Evolutionary conservation across 2,888 invertebrate species (phyloP).

Genomic region (Hypena proboscidalis): DNA sequence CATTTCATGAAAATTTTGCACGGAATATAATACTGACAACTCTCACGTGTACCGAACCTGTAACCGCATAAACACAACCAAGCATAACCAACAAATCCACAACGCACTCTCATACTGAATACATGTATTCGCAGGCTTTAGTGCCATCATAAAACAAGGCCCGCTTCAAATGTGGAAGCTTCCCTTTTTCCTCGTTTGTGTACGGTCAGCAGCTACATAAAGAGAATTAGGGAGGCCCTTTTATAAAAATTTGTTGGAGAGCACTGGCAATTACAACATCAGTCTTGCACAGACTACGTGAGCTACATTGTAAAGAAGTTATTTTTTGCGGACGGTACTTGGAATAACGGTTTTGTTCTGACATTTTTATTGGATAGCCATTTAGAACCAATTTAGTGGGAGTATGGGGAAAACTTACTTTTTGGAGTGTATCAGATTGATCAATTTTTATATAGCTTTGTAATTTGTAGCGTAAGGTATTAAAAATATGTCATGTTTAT

Average conservation of each 20-base stretch:
- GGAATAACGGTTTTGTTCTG: neutral
- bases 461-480: no score
- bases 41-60: no score
- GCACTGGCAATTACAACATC: conserved; percentile 21
- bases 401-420: neutral
- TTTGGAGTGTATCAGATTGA: neutral
- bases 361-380: conserved; percentile 9
- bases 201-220: conserved; percentile 25
- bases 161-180: conserved; percentile 15
- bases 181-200: conserved; percentile 22
- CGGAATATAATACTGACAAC: no score
- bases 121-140: conserved; percentile 13
- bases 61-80: no score
- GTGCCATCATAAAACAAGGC: conserved; percentile 19
- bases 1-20: no score
- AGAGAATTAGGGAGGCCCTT: conserved; percentile 8
- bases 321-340: conserved; percentile 11
- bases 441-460: no score
- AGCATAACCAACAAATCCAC: no score
- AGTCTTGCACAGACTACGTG: conserved; percentile 25
- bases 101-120: conserved; percentile 8
- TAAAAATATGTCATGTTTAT: no score
- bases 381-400: conserved; percentile 14
- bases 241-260: conserved; percentile 12
- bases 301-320: conserved; percentile 7